Evolutionary conservation across 2,888 invertebrate species (phyloP).

Genomic region (Anthophora plumipes): DNA sequence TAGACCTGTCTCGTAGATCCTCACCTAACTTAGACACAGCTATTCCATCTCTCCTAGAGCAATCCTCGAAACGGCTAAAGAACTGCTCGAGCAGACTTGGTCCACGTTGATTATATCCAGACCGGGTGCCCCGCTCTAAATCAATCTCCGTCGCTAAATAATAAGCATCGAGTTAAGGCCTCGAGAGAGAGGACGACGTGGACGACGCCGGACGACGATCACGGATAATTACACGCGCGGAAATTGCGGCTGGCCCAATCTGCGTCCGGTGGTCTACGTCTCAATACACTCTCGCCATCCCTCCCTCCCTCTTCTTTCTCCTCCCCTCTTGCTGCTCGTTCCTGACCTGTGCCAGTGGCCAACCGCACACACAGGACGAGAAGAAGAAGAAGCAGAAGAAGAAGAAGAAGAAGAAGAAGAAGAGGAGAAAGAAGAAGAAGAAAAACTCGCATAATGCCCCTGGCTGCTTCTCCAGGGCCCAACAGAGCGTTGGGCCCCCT

Average conservation of each 20-base stretch:
- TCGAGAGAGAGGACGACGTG: slow-evolving; percentile 5
- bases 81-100: not conserved
- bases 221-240: slow-evolving; percentile 79
- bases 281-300: slow-evolving; percentile 73
- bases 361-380: slow-evolving; percentile 18
- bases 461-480: slow-evolving; percentile 22
- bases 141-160: slow-evolving; percentile 82
- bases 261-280: slow-evolving; percentile 82
- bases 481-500: slow-evolving; percentile 36
- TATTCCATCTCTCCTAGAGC: not conserved
- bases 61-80: not conserved
- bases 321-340: slow-evolving; percentile 23
- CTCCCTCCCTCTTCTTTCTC: not conserved
- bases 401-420: not conserved
- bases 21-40: too few relatives aligned
- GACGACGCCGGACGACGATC: slow-evolving; percentile 65
- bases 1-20: too few relatives aligned
- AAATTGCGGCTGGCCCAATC: slow-evolving; percentile 75
- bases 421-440: not conserved
- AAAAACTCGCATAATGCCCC: slow-evolving; percentile 39
- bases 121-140: slow-evolving; percentile 76
- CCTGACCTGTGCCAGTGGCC: slow-evolving; percentile 58
- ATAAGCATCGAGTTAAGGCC: slow-evolving; percentile 55
- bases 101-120: not conserved
- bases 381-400: not conserved